These are phyloP conservation scores for Imbricaverruca yamaguchii DNA, from an alignment of 2,888 invertebrate genomes.

Conservation along the genomic window DNA sequence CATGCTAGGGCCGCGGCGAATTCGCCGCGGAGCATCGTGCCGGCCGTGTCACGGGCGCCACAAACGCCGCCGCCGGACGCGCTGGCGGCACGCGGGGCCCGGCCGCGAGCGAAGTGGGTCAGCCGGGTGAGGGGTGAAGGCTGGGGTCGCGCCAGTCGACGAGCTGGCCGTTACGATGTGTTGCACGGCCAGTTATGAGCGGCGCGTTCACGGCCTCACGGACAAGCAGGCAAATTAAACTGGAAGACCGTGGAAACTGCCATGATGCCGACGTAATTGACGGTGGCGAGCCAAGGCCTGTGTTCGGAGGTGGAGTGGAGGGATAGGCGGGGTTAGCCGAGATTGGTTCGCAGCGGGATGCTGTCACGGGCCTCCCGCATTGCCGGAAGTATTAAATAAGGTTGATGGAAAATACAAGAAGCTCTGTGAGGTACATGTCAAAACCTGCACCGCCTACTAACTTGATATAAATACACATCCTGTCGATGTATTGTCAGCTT, in stretches of 20 bases:
- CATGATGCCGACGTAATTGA: not conserved
- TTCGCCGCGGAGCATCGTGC: not conserved
- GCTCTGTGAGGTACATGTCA: too few species aligned
- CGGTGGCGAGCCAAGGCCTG: not conserved
- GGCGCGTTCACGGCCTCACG: not conserved
- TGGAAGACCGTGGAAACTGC: not conserved
- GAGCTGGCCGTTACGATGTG: not conserved
- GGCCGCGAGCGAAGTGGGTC: not conserved
- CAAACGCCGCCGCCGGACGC: not conserved
- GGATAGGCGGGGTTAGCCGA: too few species aligned
- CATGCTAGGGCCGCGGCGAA: too few species aligned
- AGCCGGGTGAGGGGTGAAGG: not conserved
- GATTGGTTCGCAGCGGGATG: too few species aligned
- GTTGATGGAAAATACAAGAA: too few species aligned
- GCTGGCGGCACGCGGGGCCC: not conserved
- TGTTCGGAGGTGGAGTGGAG: too few species aligned
- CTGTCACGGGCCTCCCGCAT: too few species aligned
- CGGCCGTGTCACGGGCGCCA: not conserved
- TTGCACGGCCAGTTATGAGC: not conserved
- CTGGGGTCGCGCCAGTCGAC: not conserved
- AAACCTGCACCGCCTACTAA: too few species aligned
- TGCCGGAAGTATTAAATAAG: too few species aligned
- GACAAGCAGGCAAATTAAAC: not conserved
- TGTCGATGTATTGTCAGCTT: too few species aligned
- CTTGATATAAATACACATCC: too few species aligned